Conservation (phyloP, 2,113 vertebrate species). For the Pollimyrus isidori region DNA sequence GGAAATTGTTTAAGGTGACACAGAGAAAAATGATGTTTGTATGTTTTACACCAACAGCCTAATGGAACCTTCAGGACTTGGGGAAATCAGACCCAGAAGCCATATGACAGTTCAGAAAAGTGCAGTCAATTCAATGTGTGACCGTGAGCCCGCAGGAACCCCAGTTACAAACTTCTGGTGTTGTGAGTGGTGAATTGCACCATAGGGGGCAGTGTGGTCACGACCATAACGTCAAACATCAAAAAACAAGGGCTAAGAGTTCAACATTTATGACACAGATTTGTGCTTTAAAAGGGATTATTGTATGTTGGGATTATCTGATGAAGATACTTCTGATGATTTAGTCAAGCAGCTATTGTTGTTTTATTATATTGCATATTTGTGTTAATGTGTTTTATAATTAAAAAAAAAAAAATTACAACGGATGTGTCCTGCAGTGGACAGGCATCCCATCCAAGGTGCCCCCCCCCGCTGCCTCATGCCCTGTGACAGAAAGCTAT, state of each 20-base stretch:
- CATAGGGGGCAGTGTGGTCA: slow-evolving; percentile 7
- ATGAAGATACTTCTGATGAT: neutral
- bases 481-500: too few species aligned
- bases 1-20: neutral
- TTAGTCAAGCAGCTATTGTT: neutral
- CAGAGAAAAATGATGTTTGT: neutral
- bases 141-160: neutral
- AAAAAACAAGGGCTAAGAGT: neutral
- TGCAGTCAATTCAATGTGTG: neutral
- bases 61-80: neutral
- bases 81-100: neutral
- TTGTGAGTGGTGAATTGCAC: neutral
- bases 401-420: neutral
- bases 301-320: too few species aligned
- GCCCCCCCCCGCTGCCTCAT: neutral
- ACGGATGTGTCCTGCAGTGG: neutral
- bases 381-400: neutral
- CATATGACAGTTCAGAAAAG: neutral
- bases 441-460: neutral
- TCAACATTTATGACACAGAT: neutral
- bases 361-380: neutral
- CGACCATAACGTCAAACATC: neutral
- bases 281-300: neutral
- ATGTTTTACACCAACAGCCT: neutral
- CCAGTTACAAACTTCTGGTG: neutral